These are phyloP conservation scores for Dromas ardeola DNA, from an alignment of 2,113 vertebrate genomes.

Conservation along the genomic window DNA sequence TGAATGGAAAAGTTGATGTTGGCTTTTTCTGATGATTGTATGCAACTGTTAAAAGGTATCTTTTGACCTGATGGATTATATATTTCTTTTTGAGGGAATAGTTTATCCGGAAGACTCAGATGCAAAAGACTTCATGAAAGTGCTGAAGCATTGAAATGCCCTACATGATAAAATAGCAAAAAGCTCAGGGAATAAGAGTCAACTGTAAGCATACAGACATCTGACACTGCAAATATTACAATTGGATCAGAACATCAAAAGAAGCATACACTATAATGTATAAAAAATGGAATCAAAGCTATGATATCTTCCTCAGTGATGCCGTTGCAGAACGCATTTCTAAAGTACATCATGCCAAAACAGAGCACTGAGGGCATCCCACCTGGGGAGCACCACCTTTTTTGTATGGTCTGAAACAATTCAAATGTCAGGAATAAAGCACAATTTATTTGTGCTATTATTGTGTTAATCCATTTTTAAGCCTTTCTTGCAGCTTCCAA, in stretches of 20 bases:
- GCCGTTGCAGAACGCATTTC: neutral
- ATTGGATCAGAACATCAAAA: neutral
- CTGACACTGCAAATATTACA: neutral
- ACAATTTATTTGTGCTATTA: neutral
- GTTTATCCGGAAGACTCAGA: neutral
- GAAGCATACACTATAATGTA: neutral
- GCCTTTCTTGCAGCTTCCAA: neutral
- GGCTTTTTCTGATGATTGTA: neutral
- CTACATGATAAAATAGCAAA: neutral
- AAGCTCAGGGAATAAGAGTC: neutral
- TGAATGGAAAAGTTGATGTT: neutral
- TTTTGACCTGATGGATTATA: neutral
- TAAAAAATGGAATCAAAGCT: neutral
- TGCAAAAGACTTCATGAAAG: neutral
- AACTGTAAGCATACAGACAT: neutral
- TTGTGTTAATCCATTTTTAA: neutral
- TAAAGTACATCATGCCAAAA: neutral
- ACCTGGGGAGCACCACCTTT: fast-evolving
- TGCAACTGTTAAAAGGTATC: neutral
- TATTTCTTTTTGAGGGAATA: neutral
- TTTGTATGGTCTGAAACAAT: neutral
- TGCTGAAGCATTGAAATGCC: neutral
- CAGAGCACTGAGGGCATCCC: neutral
- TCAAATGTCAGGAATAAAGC: neutral
- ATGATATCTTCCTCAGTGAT: neutral